A percentile compares a stretch with the other conserved stretches of the same genome.
Conservation (phyloP, 2,888 invertebrate genomes). For the Calliscelio sp. region DNA sequence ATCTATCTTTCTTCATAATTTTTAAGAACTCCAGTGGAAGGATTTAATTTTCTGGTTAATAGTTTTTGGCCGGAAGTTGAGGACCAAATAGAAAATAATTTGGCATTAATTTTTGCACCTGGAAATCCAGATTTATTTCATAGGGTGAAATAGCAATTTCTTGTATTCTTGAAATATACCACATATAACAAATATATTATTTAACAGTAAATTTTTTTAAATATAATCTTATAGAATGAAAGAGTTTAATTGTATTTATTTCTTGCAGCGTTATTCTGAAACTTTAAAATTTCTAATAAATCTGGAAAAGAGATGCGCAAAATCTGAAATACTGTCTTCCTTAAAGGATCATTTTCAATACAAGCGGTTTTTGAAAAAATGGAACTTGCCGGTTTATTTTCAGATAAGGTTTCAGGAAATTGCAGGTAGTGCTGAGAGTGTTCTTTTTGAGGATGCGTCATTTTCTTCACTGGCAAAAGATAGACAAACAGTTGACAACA, state of each 20-base stretch:
- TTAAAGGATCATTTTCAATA: slow-evolving; percentile 91
- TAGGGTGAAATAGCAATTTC: slow-evolving; percentile 86
- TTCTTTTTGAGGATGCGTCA: slow-evolving; percentile 81
- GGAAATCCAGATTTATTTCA: slow-evolving; percentile 96
- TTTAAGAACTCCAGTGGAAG: slow-evolving; percentile 87
- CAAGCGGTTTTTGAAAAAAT: slow-evolving; percentile 92
- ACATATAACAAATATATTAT: too few species aligned
- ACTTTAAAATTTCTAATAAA: slow-evolving; percentile 91
- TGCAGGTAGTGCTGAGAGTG: slow-evolving; percentile 88
- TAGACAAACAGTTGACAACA: slow-evolving; percentile 72
- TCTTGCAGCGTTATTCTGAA: slow-evolving; percentile 89
- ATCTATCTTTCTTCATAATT: slow-evolving; percentile 61
- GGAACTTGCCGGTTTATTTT: slow-evolving; percentile 98
- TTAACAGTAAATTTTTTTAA: too few species aligned
- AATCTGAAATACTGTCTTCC: slow-evolving; percentile 87
- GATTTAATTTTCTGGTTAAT: slow-evolving; percentile 93
- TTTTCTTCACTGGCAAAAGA: slow-evolving; percentile 78
- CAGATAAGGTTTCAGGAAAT: slow-evolving; percentile 98
- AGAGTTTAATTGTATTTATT: too few species aligned
- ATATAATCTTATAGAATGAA: too few species aligned
- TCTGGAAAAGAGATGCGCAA: slow-evolving; percentile 89
- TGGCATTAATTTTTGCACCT: slow-evolving; percentile 95
- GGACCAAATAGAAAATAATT: slow-evolving; percentile 92
- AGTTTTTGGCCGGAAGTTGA: slow-evolving; percentile 96
- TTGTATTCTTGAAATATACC: too few species aligned